Conservation (phyloP, 2,797 vertebrate genomes). For the Clarias pachynema region DNA sequence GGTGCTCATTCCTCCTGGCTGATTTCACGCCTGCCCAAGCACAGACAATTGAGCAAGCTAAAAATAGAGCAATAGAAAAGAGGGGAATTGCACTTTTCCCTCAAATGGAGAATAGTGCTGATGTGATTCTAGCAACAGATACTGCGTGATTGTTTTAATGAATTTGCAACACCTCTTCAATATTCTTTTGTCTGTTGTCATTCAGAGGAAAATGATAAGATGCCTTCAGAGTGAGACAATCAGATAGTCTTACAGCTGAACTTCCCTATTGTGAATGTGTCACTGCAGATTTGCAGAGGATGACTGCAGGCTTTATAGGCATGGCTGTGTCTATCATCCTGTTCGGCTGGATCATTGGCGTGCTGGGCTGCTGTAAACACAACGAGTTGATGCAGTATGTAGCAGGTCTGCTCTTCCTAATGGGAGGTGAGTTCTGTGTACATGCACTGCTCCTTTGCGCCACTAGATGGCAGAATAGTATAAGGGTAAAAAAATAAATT, state of each 20-base stretch:
- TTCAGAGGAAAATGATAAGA: slow-evolving; percentile 6
- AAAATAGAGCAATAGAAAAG: slow-evolving; percentile 40
- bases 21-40: slow-evolving; percentile 43
- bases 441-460: not conserved
- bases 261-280: not conserved
- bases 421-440: slow-evolving; percentile 85
- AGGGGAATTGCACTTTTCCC: slow-evolving; percentile 13
- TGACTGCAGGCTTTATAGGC: slow-evolving; percentile 92
- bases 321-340: slow-evolving; percentile 93
- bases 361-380: slow-evolving; percentile 89
- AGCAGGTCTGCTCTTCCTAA: slow-evolving; percentile 92
- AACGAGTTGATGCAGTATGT: slow-evolving; percentile 96
- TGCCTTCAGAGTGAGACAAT: not conserved
- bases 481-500: not conserved
- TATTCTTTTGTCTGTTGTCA: slow-evolving; percentile 8
- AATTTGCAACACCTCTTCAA: not conserved
- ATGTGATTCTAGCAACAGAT: slow-evolving; percentile 23
- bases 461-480: slow-evolving; percentile 38
- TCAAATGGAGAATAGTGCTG: slow-evolving; percentile 12
- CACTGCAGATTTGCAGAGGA: slow-evolving; percentile 84
- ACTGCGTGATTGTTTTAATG: slow-evolving; percentile 14
- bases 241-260: not conserved
- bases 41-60: slow-evolving; percentile 44
- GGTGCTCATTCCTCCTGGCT: slow-evolving; percentile 20
- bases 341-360: slow-evolving; percentile 90